Conservation (phyloP, 2,888 invertebrate genomes). For the Meghimatium bilineatum region DNA sequence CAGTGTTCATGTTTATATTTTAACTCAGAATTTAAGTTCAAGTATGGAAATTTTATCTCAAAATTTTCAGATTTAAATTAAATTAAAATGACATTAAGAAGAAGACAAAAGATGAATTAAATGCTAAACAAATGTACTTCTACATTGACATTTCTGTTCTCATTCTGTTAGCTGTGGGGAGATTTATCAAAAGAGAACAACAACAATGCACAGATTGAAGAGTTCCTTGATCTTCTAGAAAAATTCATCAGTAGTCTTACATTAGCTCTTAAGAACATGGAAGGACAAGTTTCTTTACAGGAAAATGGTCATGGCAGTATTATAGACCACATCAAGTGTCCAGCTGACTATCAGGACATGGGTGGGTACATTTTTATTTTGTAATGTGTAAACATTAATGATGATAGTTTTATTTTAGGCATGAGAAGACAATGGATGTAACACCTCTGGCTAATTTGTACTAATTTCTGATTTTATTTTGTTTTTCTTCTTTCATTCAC, state of each 20-base stretch:
- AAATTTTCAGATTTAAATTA: too few relatives aligned
- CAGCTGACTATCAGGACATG: conserved; percentile 74
- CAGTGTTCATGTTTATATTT: too few relatives aligned
- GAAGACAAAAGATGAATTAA: too few relatives aligned
- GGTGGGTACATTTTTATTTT: conserved; percentile 56
- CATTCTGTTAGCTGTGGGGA: conserved; percentile 72
- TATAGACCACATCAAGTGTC: conserved; percentile 72
- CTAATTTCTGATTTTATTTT: too few relatives aligned
- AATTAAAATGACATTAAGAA: too few relatives aligned
- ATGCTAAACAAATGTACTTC: too few relatives aligned
- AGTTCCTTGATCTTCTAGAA: conserved; percentile 76
- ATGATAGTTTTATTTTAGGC: too few relatives aligned
- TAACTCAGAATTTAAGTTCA: too few relatives aligned
- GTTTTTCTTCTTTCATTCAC: too few relatives aligned
- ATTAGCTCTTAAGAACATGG: conserved; percentile 75
- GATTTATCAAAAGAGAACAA: conserved; percentile 63
- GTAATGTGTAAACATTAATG: not conserved
- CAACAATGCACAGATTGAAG: conserved; percentile 71
- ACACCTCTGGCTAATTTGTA: too few relatives aligned
- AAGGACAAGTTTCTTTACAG: conserved; percentile 75
- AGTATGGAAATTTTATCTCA: too few relatives aligned
- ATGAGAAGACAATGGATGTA: too few relatives aligned
- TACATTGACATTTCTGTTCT: not conserved
- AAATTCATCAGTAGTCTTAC: conserved; percentile 74
- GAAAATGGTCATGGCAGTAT: conserved; percentile 72